A percentile compares a stretch with the other conserved stretches of the same genome.
phyloP scores from a whole-genome alignment of 2,113 vertebrate genomes.

The Phalacrocorax carbo region DNA sequence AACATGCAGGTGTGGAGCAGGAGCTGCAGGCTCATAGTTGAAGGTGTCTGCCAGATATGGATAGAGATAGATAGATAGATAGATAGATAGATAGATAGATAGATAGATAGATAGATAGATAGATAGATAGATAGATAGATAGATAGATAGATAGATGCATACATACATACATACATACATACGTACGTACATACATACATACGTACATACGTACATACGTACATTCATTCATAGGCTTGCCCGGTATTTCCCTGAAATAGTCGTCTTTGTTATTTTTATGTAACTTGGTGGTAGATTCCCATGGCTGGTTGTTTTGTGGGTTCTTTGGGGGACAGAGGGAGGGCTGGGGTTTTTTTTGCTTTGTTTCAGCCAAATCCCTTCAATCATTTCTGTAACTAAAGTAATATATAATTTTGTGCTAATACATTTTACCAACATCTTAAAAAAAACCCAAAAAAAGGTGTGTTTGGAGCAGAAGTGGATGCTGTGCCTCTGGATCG shows the following conservation, averaged over 20 bases:
- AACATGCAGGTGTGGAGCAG: neutral
- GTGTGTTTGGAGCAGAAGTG: neutral
- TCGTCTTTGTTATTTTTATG: neutral
- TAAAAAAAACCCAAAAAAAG: too few species aligned
- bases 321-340: neutral
- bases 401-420: neutral
- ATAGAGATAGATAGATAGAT: too few species aligned
- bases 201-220: too few species aligned
- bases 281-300: neutral
- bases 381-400: neutral
- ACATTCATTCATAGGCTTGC: neutral
- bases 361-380: neutral
- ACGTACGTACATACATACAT: too few species aligned
- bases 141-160: too few species aligned
- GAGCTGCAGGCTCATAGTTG: neutral
- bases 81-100: neutral
- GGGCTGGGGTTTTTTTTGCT: fast-evolving
- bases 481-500: neutral
- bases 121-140: neutral
- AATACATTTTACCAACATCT: neutral
- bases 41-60: neutral
- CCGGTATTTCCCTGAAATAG: neutral
- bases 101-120: too few species aligned
- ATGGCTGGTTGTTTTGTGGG: neutral
- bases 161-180: too few species aligned